These are phyloP conservation scores for Pipistrellus pygmaeus DNA, from an alignment of 2,797 vertebrate genomes.

Conservation along the genomic window DNA sequence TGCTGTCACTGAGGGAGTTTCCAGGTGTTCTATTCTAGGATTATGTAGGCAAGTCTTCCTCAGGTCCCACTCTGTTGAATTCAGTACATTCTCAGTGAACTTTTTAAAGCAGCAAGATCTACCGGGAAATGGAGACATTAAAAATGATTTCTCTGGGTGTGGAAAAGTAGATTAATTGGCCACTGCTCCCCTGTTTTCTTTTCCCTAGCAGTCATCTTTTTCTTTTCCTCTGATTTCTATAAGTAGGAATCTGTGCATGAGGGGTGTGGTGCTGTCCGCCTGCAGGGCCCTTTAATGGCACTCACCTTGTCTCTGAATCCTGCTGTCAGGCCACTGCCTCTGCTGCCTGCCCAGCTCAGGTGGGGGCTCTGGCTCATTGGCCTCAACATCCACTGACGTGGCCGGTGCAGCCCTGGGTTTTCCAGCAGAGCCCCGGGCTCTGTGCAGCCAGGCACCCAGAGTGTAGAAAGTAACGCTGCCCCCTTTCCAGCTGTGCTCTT, in stretches of 20 bases:
- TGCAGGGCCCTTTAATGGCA: not conserved
- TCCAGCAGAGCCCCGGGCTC: not conserved
- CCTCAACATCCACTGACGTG: not conserved
- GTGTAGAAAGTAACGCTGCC: not conserved
- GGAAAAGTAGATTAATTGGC: not conserved
- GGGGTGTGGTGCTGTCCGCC: not conserved
- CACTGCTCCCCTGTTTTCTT: not conserved
- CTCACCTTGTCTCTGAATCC: not conserved
- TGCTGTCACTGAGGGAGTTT: not conserved
- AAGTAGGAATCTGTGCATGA: not conserved
- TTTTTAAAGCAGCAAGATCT: not conserved
- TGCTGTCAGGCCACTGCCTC: not conserved
- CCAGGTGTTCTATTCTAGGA: not conserved
- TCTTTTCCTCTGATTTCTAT: not conserved
- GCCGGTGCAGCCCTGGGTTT: not conserved
- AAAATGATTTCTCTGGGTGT: not conserved
- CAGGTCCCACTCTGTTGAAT: not conserved
- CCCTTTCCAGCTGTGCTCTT: not conserved
- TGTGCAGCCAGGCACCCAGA: not conserved
- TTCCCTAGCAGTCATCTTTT: not conserved
- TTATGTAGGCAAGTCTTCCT: not conserved
- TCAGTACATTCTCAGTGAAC: not conserved
- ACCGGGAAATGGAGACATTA: slow-evolving; percentile 33
- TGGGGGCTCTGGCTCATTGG: not conserved
- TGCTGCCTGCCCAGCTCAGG: not conserved